Base-by-base conservation (phyloP, 2,113 vertebrate genomes). In the Erpornis zantholeuca region DNA sequence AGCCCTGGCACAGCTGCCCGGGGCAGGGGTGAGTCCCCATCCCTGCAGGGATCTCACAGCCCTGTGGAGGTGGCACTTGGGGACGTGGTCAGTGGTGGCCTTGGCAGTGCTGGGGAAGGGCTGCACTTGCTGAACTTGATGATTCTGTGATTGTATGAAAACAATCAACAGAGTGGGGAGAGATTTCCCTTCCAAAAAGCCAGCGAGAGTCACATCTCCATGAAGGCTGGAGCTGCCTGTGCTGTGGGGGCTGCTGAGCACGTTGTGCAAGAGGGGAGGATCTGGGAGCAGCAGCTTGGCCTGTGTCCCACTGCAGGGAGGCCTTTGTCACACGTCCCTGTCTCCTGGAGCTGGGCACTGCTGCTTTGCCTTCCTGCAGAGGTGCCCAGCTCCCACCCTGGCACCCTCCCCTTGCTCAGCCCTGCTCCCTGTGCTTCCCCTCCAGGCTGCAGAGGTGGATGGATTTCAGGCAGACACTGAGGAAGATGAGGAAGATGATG, bases 401-500 rank as follows among this genome's bases (percentile, higher is more conserved):
- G 33, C 40, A 4, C 33, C 2, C 1, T 11, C 52, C 2, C 7
- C 45, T 18, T 7, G 1, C 42, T 16, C 16, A 5, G 9, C 1
- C 5, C 59, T 33, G 63, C 4, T 3, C 0, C 28, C 85, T 75
- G 25, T 7, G 27, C 15, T 61, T 27, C 3, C 73, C 31, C 42
- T 47, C 94, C 8, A 97, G 99, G 97, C 92, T 8, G 97, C 88
- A 23, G 99, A 99, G 92, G 95, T 98, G 25, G 99, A 99, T 4
- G 99, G 99, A n/a, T 99, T 99, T 84, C 99, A 99, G 95, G 99
- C 99, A 25, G 99, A 99, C 97, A 99, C 98, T 0, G 99, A 99
- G 96, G 99, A 99, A 17, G 99, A 99, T 14, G 95, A 98, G 9
- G 98, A 98, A 2, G 98, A 98, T 17, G 95, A 98, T 0, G 98